phyloP scores from a whole-genome alignment of 2,113 vertebrate species.

The Oryzias curvinotus region DNA sequence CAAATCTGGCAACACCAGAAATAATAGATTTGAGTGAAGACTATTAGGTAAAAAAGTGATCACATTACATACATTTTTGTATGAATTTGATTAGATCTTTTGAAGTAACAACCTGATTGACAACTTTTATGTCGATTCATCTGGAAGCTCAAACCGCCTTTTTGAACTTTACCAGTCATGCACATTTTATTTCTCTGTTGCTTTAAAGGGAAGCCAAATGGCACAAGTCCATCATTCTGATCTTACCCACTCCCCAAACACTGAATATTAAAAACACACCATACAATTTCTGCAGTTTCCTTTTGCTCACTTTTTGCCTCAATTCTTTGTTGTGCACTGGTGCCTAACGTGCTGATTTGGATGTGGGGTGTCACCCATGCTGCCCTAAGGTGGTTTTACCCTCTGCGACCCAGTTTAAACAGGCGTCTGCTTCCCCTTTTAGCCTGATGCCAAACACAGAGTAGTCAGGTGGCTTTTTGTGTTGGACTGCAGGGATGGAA shows the following conservation, averaged over 20 bases:
- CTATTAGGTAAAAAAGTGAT: not conserved
- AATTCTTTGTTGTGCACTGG: slow-evolving; percentile 45
- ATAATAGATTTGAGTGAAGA: not conserved
- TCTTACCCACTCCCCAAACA: slow-evolving; percentile 54
- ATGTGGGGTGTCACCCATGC: slow-evolving; percentile 59
- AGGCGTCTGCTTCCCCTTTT: slow-evolving; percentile 36
- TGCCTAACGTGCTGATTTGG: slow-evolving; percentile 55
- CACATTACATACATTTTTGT: too few relatives aligned
- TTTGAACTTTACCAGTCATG: slow-evolving; percentile 12
- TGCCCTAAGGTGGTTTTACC: slow-evolving; percentile 49
- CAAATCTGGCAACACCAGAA: too few relatives aligned
- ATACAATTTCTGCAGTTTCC: slow-evolving; percentile 46
- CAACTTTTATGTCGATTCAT: slow-evolving; percentile 40
- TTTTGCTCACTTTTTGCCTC: slow-evolving; percentile 24
- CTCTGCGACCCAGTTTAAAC: slow-evolving; percentile 59
- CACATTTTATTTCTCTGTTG: slow-evolving; percentile 29
- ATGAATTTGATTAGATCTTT: not conserved
- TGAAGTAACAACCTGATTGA: slow-evolving; percentile 11
- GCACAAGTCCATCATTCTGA: slow-evolving; percentile 46
- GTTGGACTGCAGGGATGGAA: slow-evolving; percentile 8
- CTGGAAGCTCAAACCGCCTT: slow-evolving; percentile 9
- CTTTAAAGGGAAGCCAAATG: slow-evolving; percentile 65
- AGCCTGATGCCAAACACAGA: slow-evolving; percentile 33
- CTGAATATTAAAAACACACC: slow-evolving; percentile 54
- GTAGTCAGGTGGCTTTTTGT: slow-evolving; percentile 40